These are phyloP conservation scores for Jaculus jaculus DNA, from an alignment of 2,113 vertebrate genomes.

Conservation along the genomic window DNA sequence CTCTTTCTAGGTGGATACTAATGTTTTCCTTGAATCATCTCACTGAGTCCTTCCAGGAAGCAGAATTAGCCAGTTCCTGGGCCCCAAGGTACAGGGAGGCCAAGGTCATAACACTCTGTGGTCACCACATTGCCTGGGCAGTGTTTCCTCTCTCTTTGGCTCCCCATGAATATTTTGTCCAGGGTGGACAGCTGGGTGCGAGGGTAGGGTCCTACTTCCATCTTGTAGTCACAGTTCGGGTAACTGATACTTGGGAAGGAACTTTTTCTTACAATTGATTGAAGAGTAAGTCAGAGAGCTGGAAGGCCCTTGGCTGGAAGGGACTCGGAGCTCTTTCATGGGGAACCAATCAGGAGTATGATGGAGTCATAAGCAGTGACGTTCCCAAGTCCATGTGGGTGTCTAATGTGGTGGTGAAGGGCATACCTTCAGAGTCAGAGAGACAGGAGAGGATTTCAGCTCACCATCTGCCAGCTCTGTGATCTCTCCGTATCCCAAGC, in stretches of 20 bases:
- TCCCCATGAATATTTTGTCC: background rate
- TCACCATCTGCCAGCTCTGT: background rate
- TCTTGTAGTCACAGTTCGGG: background rate
- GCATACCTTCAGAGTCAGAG: background rate
- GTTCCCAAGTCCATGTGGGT: background rate
- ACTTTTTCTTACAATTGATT: background rate
- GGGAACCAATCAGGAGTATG: background rate
- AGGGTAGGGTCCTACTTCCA: background rate
- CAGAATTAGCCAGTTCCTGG: background rate
- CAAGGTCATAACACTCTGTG: background rate
- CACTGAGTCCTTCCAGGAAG: background rate
- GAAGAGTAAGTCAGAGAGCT: background rate
- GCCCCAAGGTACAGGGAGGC: accelerated
- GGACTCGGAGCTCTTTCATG: background rate
- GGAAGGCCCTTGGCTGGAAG: background rate
- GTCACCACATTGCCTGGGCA: background rate
- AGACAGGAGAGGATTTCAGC: background rate
- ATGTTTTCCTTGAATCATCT: background rate
- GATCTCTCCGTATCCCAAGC: background rate
- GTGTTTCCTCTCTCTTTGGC: background rate
- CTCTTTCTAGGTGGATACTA: background rate
- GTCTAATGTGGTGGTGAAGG: background rate
- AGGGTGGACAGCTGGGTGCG: background rate
- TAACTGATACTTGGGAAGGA: background rate
- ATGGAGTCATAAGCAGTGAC: background rate